Conservation (phyloP, 1,140 invertebrate genomes). For the Myzus persicae region DNA sequence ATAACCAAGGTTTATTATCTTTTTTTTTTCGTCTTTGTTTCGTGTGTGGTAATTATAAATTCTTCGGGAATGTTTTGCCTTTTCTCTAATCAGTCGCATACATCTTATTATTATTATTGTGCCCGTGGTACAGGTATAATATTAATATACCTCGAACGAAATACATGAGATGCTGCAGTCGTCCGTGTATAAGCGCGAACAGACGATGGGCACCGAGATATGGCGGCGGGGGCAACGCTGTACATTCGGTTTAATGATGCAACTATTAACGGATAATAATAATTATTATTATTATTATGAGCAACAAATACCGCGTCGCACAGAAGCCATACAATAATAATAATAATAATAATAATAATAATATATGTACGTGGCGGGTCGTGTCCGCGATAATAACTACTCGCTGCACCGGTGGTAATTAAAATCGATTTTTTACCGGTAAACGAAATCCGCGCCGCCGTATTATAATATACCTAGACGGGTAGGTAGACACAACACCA, state of each 20-base stretch:
- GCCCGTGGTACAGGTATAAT: not conserved
- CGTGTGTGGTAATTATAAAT: conserved; percentile 53
- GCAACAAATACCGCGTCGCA: not conserved
- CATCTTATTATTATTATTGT: conserved; percentile 36
- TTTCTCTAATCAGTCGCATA: conserved; percentile 47
- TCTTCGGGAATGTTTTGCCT: conserved; percentile 35
- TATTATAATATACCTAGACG: not conserved
- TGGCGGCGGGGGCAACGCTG: not conserved
- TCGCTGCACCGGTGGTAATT: not conserved
- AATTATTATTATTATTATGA: conserved; percentile 30
- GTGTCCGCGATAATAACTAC: not conserved
- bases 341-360: not conserved
- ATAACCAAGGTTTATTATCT: not conserved
- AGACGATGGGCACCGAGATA: conserved; percentile 36
- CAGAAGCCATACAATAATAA: not conserved
- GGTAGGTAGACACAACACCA: too few relatives aligned
- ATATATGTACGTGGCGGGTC: not conserved
- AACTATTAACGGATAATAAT: not conserved
- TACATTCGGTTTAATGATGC: conserved; percentile 23
- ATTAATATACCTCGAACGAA: not conserved
- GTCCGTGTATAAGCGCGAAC: not conserved
- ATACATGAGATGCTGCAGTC: not conserved
- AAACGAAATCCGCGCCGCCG: not conserved
- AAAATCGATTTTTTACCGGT: not conserved
- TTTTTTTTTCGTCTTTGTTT: conserved; percentile 27